Conservation (phyloP, 2,888 invertebrate species). For the Ptychoptera contaminata region DNA sequence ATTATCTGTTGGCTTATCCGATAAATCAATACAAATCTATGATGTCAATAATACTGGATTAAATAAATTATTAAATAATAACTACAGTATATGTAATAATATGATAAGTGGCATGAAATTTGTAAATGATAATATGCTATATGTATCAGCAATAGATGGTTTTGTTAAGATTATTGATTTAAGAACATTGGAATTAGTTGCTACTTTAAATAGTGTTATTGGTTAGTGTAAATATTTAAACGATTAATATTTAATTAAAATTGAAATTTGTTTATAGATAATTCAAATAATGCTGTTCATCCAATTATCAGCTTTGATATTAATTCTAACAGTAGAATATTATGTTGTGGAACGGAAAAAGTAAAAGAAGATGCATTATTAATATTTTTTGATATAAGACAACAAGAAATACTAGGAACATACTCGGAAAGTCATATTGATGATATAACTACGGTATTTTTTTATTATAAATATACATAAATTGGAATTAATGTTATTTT, state of each 20-base stretch:
- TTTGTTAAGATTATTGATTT: constrained; percentile 24
- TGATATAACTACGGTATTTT: no score
- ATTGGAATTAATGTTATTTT: no score
- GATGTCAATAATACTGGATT: constrained; percentile 29
- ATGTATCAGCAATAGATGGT: constrained; percentile 21
- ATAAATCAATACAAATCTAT: constrained; percentile 34
- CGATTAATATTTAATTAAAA: constrained; percentile 1
- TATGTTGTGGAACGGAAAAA: constrained; percentile 62
- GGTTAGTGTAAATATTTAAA: constrained; percentile 2
- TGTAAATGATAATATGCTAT: constrained; percentile 19
- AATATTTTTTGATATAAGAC: constrained; percentile 66
- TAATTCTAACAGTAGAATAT: constrained; percentile 47
- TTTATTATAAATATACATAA: no score
- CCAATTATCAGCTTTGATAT: constrained; percentile 58
- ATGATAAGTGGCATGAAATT: constrained; percentile 21
- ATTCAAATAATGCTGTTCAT: constrained; percentile 24
- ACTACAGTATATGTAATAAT: constrained; percentile 8
- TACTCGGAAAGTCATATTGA: constrained; percentile 75
- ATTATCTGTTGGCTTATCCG: constrained; percentile 34
- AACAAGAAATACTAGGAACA: constrained; percentile 46
- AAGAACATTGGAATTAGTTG: constrained; percentile 32
- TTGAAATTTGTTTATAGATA: constrained; percentile 6
- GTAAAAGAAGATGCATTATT: constrained; percentile 54
- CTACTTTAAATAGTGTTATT: constrained; percentile 29
- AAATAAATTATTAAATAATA: constrained; percentile 12